These are phyloP conservation scores for Psephotus haematonotus DNA, from an alignment of 2,113 vertebrate genomes.

Conservation along the genomic window DNA sequence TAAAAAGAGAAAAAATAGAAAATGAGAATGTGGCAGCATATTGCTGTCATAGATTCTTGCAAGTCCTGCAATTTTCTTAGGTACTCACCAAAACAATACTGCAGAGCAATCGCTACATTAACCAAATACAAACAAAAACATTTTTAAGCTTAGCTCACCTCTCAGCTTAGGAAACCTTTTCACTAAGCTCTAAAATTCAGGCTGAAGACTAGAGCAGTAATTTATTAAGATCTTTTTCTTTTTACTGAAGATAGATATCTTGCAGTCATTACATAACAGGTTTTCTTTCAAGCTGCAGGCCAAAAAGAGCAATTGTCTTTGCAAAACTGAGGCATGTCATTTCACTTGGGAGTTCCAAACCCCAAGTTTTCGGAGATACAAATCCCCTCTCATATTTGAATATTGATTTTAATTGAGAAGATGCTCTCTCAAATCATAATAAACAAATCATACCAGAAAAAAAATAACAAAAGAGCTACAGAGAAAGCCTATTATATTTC, in stretches of 20 bases:
- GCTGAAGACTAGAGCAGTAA: background rate
- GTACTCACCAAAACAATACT: background rate
- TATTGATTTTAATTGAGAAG: background rate
- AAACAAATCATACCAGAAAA: background rate
- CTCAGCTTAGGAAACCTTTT: background rate
- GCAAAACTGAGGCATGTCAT: background rate
- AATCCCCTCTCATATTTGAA: background rate
- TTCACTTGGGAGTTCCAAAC: background rate
- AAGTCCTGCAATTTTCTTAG: conserved; percentile 20
- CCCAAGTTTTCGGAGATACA: background rate
- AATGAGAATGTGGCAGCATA: background rate
- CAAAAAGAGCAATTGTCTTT: background rate
- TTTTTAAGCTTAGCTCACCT: background rate
- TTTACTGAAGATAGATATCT: background rate
- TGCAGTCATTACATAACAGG: background rate
- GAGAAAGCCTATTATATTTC: accelerated
- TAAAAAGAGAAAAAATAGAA: background rate
- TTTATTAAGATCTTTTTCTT: background rate
- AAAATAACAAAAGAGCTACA: background rate
- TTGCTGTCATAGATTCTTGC: background rate
- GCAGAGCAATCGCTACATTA: background rate
- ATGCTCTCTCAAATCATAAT: background rate
- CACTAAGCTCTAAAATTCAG: background rate
- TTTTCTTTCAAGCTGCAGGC: background rate
- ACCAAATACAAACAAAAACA: background rate